These are phyloP conservation scores for Drymonia ruficornis DNA, from an alignment of 2,888 invertebrate species.

Conservation along the genomic window DNA sequence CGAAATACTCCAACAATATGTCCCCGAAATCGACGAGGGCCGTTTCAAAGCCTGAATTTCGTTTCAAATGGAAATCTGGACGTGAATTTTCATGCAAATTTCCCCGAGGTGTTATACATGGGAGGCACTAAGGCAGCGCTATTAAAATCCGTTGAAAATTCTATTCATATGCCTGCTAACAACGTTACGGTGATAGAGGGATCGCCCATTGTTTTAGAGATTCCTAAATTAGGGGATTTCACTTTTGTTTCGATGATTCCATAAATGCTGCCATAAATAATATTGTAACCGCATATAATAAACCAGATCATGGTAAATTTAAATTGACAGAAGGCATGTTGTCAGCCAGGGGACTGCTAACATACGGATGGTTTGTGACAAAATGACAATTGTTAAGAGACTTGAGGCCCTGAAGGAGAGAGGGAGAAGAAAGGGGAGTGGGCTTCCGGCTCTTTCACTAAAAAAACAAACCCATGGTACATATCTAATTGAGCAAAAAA, in stretches of 20 bases:
- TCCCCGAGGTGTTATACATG: constrained; percentile 43
- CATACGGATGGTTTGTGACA: too few relatives aligned
- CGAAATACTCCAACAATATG: constrained; percentile 34
- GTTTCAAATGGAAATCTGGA: constrained; percentile 46
- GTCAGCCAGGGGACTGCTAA: too few relatives aligned
- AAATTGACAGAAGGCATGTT: too few relatives aligned
- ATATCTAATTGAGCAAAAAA: too few relatives aligned
- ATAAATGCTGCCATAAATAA: neutral
- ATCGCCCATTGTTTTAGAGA: constrained; percentile 30
- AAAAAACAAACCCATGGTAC: too few relatives aligned
- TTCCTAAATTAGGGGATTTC: neutral
- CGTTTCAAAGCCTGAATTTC: constrained; percentile 41
- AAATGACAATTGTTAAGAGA: too few relatives aligned
- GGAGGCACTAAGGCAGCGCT: constrained; percentile 25
- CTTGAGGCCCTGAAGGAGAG: too few relatives aligned
- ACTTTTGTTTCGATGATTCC: neutral
- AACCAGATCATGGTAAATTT: too few relatives aligned
- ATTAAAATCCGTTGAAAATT: constrained; percentile 39
- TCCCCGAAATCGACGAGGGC: constrained; percentile 30
- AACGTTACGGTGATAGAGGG: constrained; percentile 22
- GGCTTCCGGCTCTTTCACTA: too few relatives aligned
- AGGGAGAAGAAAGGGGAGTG: too few relatives aligned
- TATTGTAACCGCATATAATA: too few relatives aligned
- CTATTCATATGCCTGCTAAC: constrained; percentile 36
- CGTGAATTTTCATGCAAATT: constrained; percentile 49